phyloP scores from a whole-genome alignment of 2,113 vertebrate species.

The Balaeniceps rex region DNA sequence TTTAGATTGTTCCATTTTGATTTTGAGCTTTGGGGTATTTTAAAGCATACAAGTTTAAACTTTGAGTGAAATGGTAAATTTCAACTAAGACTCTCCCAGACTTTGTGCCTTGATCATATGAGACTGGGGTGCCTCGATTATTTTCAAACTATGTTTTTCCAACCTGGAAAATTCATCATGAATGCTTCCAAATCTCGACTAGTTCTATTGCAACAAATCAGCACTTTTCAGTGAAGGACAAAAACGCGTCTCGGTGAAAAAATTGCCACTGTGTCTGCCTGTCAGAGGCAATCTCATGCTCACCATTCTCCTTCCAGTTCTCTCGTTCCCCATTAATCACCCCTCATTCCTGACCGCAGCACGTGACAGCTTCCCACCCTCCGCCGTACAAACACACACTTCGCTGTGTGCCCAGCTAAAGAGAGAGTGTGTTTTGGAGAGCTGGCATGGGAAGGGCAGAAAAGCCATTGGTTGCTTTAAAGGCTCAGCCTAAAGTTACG shows the following conservation, averaged over 20 bases:
- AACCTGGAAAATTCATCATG: not conserved
- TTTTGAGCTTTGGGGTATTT: not conserved
- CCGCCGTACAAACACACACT: not conserved
- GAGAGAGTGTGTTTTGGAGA: not conserved
- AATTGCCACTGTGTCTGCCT: slow-evolving; percentile 5
- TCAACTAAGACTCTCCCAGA: not conserved
- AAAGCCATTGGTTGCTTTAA: not conserved
- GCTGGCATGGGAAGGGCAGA: not conserved
- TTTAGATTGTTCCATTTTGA: slow-evolving; percentile 23
- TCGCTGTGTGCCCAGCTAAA: not conserved
- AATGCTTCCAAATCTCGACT: not conserved
- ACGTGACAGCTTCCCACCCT: not conserved
- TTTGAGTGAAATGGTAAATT: not conserved
- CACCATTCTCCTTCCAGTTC: not conserved
- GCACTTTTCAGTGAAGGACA: slow-evolving; percentile 6
- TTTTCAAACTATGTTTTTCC: not conserved
- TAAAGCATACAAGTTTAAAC: not conserved
- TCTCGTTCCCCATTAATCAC: not conserved
- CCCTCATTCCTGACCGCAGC: not conserved
- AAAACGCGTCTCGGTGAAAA: not conserved
- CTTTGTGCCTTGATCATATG: not conserved
- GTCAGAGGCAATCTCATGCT: slow-evolving; percentile 45
- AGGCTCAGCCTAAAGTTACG: not conserved
- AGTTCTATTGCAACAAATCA: slow-evolving; percentile 21
- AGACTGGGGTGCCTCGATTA: not conserved